These are phyloP conservation scores for Phylloscopus trochilus DNA, from an alignment of 2,113 vertebrate genomes.

Conservation along the genomic window DNA sequence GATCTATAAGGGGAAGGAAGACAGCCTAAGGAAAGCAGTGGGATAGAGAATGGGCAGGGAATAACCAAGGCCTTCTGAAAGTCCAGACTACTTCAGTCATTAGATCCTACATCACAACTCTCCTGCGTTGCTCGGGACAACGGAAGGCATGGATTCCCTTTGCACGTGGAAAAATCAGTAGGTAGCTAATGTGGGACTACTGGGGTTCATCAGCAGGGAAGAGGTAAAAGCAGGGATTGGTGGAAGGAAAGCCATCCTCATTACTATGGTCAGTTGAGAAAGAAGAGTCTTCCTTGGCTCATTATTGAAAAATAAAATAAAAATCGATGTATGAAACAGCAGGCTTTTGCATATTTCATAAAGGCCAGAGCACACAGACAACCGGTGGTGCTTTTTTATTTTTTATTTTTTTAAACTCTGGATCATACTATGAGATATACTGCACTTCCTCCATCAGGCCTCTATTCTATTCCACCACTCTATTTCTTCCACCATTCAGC, in stretches of 20 bases:
- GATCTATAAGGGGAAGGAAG: not conserved
- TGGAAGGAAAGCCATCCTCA: conserved; percentile 43
- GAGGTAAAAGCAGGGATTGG: conserved; percentile 12
- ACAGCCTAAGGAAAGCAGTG: conserved; percentile 8
- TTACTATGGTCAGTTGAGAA: conserved; percentile 27
- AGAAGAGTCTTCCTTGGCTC: conserved; percentile 13
- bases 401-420: not conserved
- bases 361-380: conserved; percentile 8
- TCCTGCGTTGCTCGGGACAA: not conserved
- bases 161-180: not conserved
- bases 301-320: not conserved
- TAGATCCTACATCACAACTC: not conserved
- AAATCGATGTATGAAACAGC: not conserved
- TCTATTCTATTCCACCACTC: conserved; percentile 36
- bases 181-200: not conserved
- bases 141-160: not conserved
- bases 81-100: not conserved
- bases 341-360: conserved; percentile 42
- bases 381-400: not conserved
- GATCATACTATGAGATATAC: not conserved
- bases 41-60: not conserved
- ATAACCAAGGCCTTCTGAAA: not conserved
- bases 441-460: conserved; percentile 45
- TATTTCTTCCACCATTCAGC: conserved; percentile 63
- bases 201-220: conserved; percentile 9